A percentile compares a stretch with the other conserved stretches of the same genome.
Conservation (phyloP, 2,113 vertebrate species). For the Herpailurus yagouaroundi region DNA sequence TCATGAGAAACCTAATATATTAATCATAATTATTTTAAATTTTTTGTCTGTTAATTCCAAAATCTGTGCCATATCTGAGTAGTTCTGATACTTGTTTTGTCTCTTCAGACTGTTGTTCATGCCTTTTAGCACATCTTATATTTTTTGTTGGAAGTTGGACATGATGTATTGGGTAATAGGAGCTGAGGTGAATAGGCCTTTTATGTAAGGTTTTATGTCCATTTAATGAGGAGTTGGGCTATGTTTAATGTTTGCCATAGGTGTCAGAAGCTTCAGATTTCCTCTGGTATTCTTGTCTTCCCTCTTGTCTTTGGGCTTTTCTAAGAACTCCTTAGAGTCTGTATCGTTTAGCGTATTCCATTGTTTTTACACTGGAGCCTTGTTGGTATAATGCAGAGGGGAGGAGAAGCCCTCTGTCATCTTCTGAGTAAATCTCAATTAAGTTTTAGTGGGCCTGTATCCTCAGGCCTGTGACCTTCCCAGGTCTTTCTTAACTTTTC, state of each 20-base stretch:
- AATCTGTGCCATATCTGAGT: neutral
- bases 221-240: neutral
- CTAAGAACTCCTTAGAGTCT: neutral
- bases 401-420: neutral
- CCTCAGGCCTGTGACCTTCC: neutral
- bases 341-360: neutral
- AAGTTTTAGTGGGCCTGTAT: neutral
- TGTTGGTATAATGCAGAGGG: neutral
- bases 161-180: neutral
- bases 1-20: neutral
- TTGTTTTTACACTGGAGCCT: neutral
- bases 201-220: neutral
- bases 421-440: neutral
- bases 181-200: neutral
- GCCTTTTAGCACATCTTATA: neutral
- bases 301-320: neutral
- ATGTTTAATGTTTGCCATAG: neutral
- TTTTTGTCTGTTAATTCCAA: neutral
- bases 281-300: neutral
- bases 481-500: neutral
- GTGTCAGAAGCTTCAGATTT: neutral
- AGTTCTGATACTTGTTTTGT: neutral
- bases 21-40: constrained; percentile 8
- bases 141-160: neutral
- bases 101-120: neutral